Evolutionary conservation across 2,113 vertebrate genomes (phyloP).

Genomic region (Serinus canaria): DNA sequence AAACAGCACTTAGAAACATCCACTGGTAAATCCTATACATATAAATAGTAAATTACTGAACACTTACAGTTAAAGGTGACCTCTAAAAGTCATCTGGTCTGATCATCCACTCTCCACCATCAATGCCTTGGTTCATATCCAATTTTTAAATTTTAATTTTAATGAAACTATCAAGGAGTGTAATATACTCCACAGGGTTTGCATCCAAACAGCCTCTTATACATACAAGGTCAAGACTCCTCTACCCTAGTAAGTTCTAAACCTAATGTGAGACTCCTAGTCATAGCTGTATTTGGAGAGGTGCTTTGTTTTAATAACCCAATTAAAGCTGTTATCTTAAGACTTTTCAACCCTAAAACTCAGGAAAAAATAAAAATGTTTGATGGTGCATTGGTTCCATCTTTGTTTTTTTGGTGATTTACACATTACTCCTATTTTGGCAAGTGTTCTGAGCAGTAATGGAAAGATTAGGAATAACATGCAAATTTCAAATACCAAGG

Average conservation of each 20-base stretch:
- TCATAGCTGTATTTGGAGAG: background rate
- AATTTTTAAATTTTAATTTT: background rate
- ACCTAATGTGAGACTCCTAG: background rate
- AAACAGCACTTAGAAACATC: background rate
- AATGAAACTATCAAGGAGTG: background rate
- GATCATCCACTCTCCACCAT: background rate
- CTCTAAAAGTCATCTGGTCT: background rate
- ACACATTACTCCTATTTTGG: conserved; percentile 5
- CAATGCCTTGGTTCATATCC: background rate
- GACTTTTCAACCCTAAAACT: background rate
- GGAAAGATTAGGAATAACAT: conserved; percentile 11
- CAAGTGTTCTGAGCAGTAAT: background rate
- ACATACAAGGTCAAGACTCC: background rate
- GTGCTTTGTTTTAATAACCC: background rate
- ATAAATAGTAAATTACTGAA: background rate
- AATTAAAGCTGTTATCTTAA: background rate
- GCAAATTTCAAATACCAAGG: conserved; percentile 29
- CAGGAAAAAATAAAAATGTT: background rate
- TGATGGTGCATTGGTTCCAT: background rate
- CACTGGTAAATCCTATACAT: background rate
- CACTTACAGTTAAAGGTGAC: background rate
- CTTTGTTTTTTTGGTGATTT: conserved; percentile 31
- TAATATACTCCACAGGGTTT: background rate
- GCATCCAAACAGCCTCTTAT: background rate
- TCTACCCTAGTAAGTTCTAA: background rate